Evolutionary conservation across 2,888 invertebrate species (phyloP), one percentile per base, ranked within the genome.

Genomic region (Melieria crassipennis): DNA sequence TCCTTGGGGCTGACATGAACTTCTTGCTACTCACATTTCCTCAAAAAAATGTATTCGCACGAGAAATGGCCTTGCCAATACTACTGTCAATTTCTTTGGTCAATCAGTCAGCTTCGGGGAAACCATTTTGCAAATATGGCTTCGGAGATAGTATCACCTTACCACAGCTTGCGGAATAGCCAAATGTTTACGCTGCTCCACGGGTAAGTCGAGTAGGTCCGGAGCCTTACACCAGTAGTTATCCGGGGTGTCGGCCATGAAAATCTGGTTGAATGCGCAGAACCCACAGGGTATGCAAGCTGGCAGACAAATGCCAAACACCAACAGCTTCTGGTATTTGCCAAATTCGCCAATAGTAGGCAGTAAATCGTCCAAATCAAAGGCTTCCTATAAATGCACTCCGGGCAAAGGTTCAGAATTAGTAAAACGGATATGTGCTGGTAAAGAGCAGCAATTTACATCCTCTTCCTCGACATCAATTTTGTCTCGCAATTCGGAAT

Each of bases 221-320:
- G 94, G 93, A 43, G 94, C 90, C 74, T 86, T 88, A 83, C 96
- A 97, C 94, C 96, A 96, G 87, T 96, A 93, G 58, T 92, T 91
- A 52, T 92, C 91, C 0, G 96, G 96, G 50, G 92, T 91, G 79
- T 95, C 93, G n/a, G 95, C 91, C 94, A 97, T 95, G 87, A 97
- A 97, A 52, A 97, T 89, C 87, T 96, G 96, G 88, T 95, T 96
- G 87, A 97, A 96, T 5, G 96, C 96, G 86, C 95, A 94, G 87
- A 95, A 96, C 47, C 95, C 96, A 81, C 96, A 95, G 0, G 96
- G 95, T 78, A 97, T 90, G 81, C 96, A 95, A 4, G 96, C 95
- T 13, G 96, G 94, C 74, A 96, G 88, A 81, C 96, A 95, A 72
- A 97, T 92, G 67, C 96, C 89, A 91, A 95, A 95, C 42, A 95